Evolutionary conservation across 2,888 invertebrate genomes (phyloP).

Genomic region (Lepidocyrtinus sp.): DNA sequence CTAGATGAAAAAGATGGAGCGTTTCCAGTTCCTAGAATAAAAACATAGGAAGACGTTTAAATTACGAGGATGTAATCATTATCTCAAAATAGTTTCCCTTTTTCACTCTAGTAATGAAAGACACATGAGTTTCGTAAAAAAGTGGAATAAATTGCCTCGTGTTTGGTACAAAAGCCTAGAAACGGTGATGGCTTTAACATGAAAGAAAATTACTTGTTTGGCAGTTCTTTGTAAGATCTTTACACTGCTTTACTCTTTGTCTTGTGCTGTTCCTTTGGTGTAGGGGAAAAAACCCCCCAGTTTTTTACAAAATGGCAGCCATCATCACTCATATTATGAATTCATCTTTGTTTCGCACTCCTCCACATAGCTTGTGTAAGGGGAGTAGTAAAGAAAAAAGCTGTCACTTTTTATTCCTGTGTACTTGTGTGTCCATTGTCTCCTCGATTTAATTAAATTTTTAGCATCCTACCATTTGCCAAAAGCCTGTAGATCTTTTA

Average conservation of each 20-base stretch:
- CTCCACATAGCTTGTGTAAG: neutral
- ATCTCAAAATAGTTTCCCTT: constrained; percentile 2
- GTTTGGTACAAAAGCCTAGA: neutral
- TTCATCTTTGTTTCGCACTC: constrained; percentile 4
- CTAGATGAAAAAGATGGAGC: too few relatives aligned
- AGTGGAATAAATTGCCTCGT: neutral
- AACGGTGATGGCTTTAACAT: neutral
- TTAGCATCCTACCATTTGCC: constrained; percentile 22
- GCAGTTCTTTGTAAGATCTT: neutral
- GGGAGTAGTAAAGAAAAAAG: neutral
- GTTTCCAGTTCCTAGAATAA: too few relatives aligned
- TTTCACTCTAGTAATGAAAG: constrained; percentile 1
- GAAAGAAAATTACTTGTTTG: neutral
- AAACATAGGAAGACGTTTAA: neutral
- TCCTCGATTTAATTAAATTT: constrained; percentile 50
- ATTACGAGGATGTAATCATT: constrained; percentile 7
- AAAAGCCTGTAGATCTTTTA: too few relatives aligned
- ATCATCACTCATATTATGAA: constrained; percentile 10
- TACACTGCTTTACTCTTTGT: neutral
- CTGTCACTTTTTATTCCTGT: constrained; percentile 43
- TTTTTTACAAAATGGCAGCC: neutral
- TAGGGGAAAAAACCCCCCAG: too few relatives aligned
- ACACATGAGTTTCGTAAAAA: neutral
- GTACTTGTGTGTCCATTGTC: constrained; percentile 29
- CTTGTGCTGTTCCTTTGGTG: neutral